A percentile compares a stretch with the other conserved stretches of the same genome.
Conservation (phyloP, 2,888 invertebrate species). For the Adelognathus sp. region DNA sequence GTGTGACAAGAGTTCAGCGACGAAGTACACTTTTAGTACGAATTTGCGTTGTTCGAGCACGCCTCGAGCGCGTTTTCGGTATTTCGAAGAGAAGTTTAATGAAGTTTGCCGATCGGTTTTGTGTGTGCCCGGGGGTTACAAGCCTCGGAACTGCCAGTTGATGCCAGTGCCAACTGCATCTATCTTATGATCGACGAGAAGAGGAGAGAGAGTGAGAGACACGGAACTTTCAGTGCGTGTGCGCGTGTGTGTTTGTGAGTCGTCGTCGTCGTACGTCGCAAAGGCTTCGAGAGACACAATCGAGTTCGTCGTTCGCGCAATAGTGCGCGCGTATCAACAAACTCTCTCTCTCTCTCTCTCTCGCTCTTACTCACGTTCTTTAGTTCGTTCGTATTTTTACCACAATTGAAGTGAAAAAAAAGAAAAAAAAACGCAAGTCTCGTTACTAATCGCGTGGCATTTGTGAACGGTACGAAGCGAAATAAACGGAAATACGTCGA, state of each 20-base stretch:
- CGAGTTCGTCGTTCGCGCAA: background rate
- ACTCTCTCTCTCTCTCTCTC: slow-evolving; percentile 22
- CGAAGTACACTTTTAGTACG: slow-evolving; percentile 2
- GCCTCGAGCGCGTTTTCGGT: slow-evolving; percentile 36
- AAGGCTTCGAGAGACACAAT: background rate
- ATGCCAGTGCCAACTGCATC: slow-evolving; percentile 40
- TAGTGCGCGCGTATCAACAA: background rate
- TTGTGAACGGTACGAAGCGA: no score
- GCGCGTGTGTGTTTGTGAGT: background rate
- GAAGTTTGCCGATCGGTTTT: slow-evolving; percentile 49
- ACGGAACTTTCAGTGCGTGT: background rate
- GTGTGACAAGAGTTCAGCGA: no score
- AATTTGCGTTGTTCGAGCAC: slow-evolving; percentile 8
- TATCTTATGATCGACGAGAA: slow-evolving; percentile 40
- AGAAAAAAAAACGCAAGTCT: no score
- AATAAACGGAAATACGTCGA: no score
- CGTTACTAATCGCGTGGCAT: no score
- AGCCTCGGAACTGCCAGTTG: slow-evolving; percentile 37
- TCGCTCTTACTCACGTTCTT: no score
- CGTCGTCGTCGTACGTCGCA: background rate
- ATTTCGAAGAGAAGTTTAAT: slow-evolving; percentile 53
- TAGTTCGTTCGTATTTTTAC: no score
- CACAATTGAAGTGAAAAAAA: no score
- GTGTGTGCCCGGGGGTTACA: slow-evolving; percentile 14
- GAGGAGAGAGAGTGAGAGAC: slow-evolving; percentile 1